These are phyloP conservation scores for Lamellibrachia columna DNA, from an alignment of 2,888 invertebrate species.

Conservation along the genomic window DNA sequence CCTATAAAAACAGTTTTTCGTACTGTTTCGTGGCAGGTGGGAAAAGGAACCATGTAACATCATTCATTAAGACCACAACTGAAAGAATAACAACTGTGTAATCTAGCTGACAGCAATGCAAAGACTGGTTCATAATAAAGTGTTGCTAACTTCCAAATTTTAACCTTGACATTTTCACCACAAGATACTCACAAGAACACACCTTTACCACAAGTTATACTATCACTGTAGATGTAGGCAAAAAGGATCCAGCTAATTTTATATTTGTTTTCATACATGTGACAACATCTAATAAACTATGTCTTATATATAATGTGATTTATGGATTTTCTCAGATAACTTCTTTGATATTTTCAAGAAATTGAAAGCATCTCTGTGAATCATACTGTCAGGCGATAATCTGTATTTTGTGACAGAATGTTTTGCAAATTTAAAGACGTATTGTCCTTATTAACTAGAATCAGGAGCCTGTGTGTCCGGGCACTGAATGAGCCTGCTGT, in stretches of 20 bases:
- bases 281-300: not conserved
- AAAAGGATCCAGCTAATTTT: too few species aligned
- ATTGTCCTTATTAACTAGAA: not conserved
- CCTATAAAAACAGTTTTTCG: too few species aligned
- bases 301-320: not conserved
- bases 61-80: too few species aligned
- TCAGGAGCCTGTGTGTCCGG: not conserved
- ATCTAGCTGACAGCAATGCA: too few species aligned
- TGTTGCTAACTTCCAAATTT: too few species aligned
- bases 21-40: too few species aligned
- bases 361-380: not conserved
- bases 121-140: too few species aligned
- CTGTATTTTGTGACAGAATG: conserved; percentile 9
- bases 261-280: not conserved
- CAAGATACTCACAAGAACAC: not conserved
- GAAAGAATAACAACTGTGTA: too few species aligned
- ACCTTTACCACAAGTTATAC: not conserved
- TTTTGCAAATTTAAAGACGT: not conserved
- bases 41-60: too few species aligned
- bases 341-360: not conserved
- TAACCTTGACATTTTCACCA: too few species aligned
- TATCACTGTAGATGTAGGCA: not conserved
- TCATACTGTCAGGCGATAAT: not conserved
- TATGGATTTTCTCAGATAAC: not conserved
- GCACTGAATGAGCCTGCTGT: conserved; percentile 23